These are phyloP conservation scores for Drosophila asahinai DNA, from an alignment of 1,140 invertebrate genomes.

Conservation along the genomic window DNA sequence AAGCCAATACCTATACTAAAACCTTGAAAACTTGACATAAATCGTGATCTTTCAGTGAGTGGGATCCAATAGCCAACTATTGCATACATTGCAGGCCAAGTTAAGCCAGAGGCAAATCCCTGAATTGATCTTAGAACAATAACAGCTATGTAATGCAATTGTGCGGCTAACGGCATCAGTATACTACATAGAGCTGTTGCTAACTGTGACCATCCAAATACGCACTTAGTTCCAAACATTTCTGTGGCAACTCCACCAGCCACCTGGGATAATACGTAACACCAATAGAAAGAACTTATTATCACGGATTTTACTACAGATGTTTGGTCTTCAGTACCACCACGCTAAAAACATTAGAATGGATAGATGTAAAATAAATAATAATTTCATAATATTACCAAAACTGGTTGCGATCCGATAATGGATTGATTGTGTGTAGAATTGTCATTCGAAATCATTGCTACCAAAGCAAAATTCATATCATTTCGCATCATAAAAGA, in stretches of 20 bases:
- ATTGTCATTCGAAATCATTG: slow-evolving; percentile 86
- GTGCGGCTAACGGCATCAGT: slow-evolving; percentile 88
- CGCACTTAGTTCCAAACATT: slow-evolving; percentile 91
- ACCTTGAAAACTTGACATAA: slow-evolving; percentile 92
- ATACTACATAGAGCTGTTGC: slow-evolving; percentile 89
- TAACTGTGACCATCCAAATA: slow-evolving; percentile 91
- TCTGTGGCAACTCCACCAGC: slow-evolving; percentile 91
- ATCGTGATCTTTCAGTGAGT: slow-evolving; percentile 90
- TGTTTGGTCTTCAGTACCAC: slow-evolving; percentile 86
- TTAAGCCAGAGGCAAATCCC: slow-evolving; percentile 91
- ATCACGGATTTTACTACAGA: slow-evolving; percentile 88
- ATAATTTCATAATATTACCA: slow-evolving; percentile 43
- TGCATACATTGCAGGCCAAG: slow-evolving; percentile 94
- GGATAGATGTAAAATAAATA: not conserved
- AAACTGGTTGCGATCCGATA: slow-evolving; percentile 30
- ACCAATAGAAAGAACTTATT: slow-evolving; percentile 90
- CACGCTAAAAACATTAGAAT: slow-evolving; percentile 41
- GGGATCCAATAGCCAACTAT: slow-evolving; percentile 95
- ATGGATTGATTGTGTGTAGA: slow-evolving; percentile 30
- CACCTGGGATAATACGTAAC: slow-evolving; percentile 90
- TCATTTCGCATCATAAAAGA: slow-evolving; percentile 92
- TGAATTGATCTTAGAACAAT: slow-evolving; percentile 89
- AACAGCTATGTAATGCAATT: slow-evolving; percentile 87
- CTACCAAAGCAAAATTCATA: slow-evolving; percentile 90
- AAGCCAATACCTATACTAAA: slow-evolving; percentile 91